Evolutionary conservation across 2,797 vertebrate species (phyloP).

Genomic region (Pipistrellus nathusii): DNA sequence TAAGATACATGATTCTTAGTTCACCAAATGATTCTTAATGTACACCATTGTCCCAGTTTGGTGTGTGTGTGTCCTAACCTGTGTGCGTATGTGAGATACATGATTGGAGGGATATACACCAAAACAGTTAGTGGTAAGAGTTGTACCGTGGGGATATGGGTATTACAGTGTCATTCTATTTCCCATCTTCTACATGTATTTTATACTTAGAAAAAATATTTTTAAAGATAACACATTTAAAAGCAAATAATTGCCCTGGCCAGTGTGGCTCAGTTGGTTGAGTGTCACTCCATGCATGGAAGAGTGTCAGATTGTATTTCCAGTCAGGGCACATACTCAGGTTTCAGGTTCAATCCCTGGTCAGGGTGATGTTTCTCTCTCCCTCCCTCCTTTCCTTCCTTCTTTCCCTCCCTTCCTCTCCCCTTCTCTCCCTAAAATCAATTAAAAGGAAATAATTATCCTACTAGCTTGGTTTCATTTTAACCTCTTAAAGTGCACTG

Average conservation of each 20-base stretch:
- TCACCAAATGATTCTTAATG: not conserved
- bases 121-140: not conserved
- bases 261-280: not conserved
- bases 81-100: rapidly evolving
- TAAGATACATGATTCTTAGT: not conserved
- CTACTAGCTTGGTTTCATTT: not conserved
- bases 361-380: no score
- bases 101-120: not conserved
- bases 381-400: no score
- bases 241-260: not conserved
- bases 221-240: not conserved
- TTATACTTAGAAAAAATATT: not conserved
- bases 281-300: no score
- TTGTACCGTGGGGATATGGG: no score
- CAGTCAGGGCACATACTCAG: no score
- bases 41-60: not conserved
- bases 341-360: not conserved
- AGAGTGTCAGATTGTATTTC: not conserved
- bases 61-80: not conserved
- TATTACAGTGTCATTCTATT: not conserved
- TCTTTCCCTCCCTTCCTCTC: no score
- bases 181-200: not conserved
- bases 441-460: not conserved
- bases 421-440: not conserved
- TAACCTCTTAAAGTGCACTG: not conserved